phyloP scores from a whole-genome alignment of 2,888 invertebrate genomes.

The Choreutis nemorana region DNA sequence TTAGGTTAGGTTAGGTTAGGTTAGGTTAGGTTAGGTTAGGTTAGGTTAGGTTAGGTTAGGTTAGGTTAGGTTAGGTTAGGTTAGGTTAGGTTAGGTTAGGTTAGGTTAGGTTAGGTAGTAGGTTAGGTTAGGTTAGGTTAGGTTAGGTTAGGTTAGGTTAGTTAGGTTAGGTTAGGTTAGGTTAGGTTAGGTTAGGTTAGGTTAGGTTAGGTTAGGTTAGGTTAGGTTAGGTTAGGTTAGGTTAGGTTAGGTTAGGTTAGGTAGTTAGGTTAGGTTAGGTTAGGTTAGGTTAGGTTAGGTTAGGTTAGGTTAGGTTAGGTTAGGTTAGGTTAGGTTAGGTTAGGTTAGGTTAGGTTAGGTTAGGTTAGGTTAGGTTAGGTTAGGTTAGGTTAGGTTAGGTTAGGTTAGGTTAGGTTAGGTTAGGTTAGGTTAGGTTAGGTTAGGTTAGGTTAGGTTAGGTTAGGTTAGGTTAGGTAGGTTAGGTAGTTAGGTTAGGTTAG shows the following conservation, averaged over 20 bases:
- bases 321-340: constrained; percentile 13
- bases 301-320: constrained; percentile 13
- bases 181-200: constrained; percentile 11
- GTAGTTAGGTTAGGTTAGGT: constrained; percentile 11
- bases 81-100: constrained; percentile 7
- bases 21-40: constrained; percentile 3
- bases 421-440: constrained; percentile 9
- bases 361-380: constrained; percentile 10
- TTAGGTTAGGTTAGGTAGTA: constrained; percentile 8
- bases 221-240: constrained; percentile 11
- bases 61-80: constrained; percentile 2
- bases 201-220: constrained; percentile 10
- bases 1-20: constrained; percentile 3
- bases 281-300: constrained; percentile 13
- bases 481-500: constrained; percentile 7
- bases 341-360: constrained; percentile 10
- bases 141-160: constrained; percentile 10
- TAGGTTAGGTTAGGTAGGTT: constrained; percentile 7
- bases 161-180: constrained; percentile 11
- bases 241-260: constrained; percentile 10
- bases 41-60: constrained; percentile 2
- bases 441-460: constrained; percentile 9
- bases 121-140: constrained; percentile 9
- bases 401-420: constrained; percentile 10
- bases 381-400: constrained; percentile 10